These are phyloP conservation scores for Gorsachius magnificus DNA, from an alignment of 2,797 vertebrate species.

Conservation along the genomic window DNA sequence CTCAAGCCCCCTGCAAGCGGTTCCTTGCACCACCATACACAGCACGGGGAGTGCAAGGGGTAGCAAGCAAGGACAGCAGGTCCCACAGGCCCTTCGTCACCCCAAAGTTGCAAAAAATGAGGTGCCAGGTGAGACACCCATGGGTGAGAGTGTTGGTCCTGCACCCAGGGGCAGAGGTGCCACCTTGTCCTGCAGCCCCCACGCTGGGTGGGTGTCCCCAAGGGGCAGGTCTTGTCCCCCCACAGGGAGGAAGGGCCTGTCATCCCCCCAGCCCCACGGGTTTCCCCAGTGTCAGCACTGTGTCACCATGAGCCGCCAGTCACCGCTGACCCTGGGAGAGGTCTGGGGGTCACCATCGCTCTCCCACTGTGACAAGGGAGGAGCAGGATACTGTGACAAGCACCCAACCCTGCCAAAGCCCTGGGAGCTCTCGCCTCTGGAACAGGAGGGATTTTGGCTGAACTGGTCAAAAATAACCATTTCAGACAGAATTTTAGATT, in stretches of 20 bases:
- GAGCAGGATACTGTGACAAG: background rate
- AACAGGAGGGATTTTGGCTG: background rate
- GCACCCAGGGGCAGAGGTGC: background rate
- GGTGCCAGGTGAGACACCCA: background rate
- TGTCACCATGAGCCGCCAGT: background rate
- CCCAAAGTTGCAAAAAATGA: background rate
- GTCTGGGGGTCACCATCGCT: background rate
- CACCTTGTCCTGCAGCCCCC: background rate
- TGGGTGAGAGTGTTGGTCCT: background rate
- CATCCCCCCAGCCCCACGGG: background rate
- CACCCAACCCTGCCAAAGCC: background rate
- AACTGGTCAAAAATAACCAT: background rate
- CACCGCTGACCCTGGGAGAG: background rate
- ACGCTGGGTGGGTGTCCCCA: background rate
- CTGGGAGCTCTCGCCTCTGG: background rate
- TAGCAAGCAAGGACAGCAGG: background rate
- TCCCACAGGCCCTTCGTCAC: background rate
- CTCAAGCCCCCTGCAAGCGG: background rate
- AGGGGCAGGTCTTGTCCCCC: background rate
- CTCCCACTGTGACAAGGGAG: background rate
- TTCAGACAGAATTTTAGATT: background rate
- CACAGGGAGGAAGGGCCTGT: background rate
- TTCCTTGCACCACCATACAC: accelerated
- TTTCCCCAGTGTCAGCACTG: background rate
- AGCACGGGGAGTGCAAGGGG: background rate